phyloP scores from a whole-genome alignment of 2,113 vertebrate genomes.

The Seriola quinqueradiata region DNA sequence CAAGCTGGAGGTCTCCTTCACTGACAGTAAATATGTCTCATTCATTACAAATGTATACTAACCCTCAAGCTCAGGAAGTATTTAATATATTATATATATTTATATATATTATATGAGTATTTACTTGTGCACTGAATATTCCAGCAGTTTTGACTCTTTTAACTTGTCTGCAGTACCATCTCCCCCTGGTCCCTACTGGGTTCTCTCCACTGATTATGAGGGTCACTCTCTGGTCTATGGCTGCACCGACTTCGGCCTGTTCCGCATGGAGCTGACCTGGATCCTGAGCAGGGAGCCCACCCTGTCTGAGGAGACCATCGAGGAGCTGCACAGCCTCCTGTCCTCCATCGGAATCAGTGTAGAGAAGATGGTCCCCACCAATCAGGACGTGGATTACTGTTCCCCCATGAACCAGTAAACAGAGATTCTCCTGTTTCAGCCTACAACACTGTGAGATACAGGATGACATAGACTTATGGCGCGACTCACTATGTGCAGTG shows the following conservation, averaged over 20 bases:
- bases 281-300: slow-evolving; percentile 86
- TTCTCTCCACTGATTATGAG: slow-evolving; percentile 89
- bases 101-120: neutral
- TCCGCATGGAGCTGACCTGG: slow-evolving; percentile 86
- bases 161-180: slow-evolving; percentile 8
- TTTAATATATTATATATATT: neutral
- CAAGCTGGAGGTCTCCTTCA: slow-evolving; percentile 79
- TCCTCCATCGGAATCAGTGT: slow-evolving; percentile 80
- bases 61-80: neutral
- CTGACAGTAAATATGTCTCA: slow-evolving; percentile 59
- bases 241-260: slow-evolving; percentile 82
- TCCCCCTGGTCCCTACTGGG: slow-evolving; percentile 86
- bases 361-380: slow-evolving; percentile 79
- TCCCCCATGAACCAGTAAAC: slow-evolving; percentile 56
- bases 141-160: neutral
- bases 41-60: neutral
- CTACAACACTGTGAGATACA: neutral
- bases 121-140: neutral
- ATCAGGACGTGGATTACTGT: slow-evolving; percentile 84
- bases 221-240: slow-evolving; percentile 90
- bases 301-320: slow-evolving; percentile 77
- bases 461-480: neutral
- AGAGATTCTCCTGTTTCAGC: neutral
- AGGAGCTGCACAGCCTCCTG: slow-evolving; percentile 82
- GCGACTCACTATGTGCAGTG: neutral